Conservation (phyloP, 1,140 invertebrate species). For the Cotesia glomerata region DNA sequence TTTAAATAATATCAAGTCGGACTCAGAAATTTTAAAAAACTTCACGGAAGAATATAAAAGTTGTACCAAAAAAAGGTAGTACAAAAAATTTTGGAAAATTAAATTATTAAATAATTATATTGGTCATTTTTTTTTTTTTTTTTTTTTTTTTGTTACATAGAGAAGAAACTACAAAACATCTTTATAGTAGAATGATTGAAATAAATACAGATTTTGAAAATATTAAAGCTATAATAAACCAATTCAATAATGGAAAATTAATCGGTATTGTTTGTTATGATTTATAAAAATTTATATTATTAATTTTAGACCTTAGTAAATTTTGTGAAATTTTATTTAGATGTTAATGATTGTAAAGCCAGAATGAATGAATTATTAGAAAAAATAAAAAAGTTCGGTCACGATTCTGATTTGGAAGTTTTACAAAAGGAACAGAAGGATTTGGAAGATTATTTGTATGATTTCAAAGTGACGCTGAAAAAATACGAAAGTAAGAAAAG, state of each 20-base stretch:
- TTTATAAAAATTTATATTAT: constrained; percentile 6
- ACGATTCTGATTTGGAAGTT: constrained; percentile 33
- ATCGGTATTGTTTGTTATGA: constrained; percentile 43
- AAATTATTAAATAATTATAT: not conserved
- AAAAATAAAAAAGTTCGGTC: constrained; percentile 52
- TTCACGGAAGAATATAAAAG: constrained; percentile 40
- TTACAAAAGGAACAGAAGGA: constrained; percentile 42
- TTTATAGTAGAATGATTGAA: constrained; percentile 36
- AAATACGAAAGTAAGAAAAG: constrained; percentile 45
- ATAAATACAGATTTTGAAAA: constrained; percentile 44
- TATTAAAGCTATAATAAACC: constrained; percentile 36
- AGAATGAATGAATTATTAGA: constrained; percentile 49
- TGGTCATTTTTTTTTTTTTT: not conserved
- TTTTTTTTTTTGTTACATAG: not conserved
- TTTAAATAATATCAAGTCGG: constrained; percentile 47
- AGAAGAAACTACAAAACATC: not conserved
- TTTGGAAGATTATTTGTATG: constrained; percentile 43
- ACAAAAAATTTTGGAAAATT: constrained; percentile 23
- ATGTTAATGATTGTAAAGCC: constrained; percentile 45
- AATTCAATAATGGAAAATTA: constrained; percentile 39
- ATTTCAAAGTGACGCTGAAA: constrained; percentile 39
- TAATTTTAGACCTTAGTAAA: constrained; percentile 10
- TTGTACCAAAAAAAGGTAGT: constrained; percentile 48
- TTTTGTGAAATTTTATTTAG: constrained; percentile 38
- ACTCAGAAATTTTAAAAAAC: constrained; percentile 42